Conservation (phyloP, 1,140 invertebrate species). For the Dendroctonus ponderosae region DNA sequence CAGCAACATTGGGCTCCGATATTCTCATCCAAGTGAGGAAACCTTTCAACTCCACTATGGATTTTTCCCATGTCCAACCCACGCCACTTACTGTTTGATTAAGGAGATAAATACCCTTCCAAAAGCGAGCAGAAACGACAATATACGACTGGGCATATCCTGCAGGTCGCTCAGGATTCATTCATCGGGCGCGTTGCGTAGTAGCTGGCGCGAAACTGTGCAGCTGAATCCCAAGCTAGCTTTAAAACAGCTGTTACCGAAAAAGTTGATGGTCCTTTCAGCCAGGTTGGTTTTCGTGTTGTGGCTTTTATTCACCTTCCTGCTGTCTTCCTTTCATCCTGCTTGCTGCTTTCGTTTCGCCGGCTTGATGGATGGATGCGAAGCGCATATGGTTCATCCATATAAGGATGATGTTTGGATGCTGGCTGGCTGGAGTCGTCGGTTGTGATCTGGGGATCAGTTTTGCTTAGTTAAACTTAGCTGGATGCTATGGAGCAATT, state of each 20-base stretch:
- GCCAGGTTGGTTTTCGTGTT: conserved; percentile 3
- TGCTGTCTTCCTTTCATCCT: neutral
- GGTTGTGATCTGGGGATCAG: neutral
- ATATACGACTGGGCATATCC: conserved; percentile 3
- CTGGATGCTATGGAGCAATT: too few relatives aligned
- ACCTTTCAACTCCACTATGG: too few relatives aligned
- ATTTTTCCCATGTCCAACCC: too few relatives aligned
- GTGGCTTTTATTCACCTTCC: neutral
- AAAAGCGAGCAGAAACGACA: conserved; percentile 4
- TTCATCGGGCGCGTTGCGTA: conserved; percentile 9
- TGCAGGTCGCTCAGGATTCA: conserved; percentile 3
- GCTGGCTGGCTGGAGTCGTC: neutral
- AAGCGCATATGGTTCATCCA: neutral
- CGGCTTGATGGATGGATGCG: neutral
- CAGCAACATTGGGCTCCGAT: too few relatives aligned
- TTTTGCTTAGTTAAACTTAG: neutral
- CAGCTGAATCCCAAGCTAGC: neutral
- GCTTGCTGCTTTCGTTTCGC: neutral
- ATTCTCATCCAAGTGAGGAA: too few relatives aligned
- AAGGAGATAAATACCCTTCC: neutral
- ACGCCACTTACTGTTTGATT: neutral
- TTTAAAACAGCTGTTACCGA: conserved; percentile 4
- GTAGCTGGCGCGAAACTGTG: neutral
- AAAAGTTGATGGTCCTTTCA: conserved; percentile 1
- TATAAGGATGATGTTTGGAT: neutral